Percentiles rank a stretch among this genome's conserved stretches.
phyloP scores from a whole-genome alignment of 1,140 invertebrate genomes.

The Drosophila quadrilineata region DNA sequence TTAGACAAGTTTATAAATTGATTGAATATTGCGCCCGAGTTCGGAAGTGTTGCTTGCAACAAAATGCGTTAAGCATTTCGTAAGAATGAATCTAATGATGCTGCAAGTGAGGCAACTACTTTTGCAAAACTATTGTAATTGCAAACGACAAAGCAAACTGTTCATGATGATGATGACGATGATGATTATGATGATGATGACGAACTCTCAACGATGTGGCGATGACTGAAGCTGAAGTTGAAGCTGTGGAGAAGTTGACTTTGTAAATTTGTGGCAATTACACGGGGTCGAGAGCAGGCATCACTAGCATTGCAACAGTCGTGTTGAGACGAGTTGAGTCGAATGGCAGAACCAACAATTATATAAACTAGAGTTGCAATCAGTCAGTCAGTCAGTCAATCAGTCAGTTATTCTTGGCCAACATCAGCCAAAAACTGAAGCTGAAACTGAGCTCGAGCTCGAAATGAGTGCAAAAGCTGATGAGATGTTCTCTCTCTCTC shows the following conservation, averaged over 20 bases:
- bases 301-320: constrained; percentile 40
- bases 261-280: constrained; percentile 57
- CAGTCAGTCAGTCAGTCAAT: constrained; percentile 35
- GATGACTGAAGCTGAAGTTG: too few species aligned
- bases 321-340: background rate
- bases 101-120: too few species aligned
- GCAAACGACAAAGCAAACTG: constrained; percentile 50
- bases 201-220: too few species aligned
- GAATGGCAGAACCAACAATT: constrained; percentile 66
- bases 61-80: background rate
- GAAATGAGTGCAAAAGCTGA: too few species aligned
- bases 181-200: constrained; percentile 19
- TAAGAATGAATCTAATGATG: constrained; percentile 1
- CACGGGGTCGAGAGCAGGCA: constrained; percentile 42
- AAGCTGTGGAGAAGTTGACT: too few species aligned
- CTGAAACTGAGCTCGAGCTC: constrained; percentile 25
- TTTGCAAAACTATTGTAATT: constrained; percentile 61
- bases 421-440: constrained; percentile 26
- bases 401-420: constrained; percentile 22
- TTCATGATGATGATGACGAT: constrained; percentile 19
- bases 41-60: background rate
- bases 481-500: too few species aligned
- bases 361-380: constrained; percentile 67
- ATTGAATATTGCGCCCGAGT: background rate
- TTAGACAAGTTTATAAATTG: background rate